Evolutionary conservation across 2,113 vertebrate genomes (phyloP).

Genomic region (Cyanoliseus patagonus): DNA sequence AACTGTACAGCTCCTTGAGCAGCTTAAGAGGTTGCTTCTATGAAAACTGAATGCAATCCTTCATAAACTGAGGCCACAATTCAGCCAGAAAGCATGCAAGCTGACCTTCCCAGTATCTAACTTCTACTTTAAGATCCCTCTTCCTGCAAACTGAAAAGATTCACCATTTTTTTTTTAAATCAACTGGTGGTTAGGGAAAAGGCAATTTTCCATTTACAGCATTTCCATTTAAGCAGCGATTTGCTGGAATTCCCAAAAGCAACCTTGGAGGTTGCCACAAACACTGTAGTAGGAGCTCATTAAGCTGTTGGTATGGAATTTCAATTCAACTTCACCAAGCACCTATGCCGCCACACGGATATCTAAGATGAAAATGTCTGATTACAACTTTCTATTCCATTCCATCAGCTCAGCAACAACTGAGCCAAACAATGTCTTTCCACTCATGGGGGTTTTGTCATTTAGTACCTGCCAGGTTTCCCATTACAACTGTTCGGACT

Average conservation of each 20-base stretch:
- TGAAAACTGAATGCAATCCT: accelerated
- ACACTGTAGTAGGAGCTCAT: background rate
- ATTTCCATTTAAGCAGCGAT: background rate
- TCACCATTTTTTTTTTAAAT: background rate
- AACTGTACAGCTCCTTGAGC: background rate
- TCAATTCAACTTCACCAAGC: background rate
- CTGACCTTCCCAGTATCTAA: accelerated
- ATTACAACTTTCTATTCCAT: background rate
- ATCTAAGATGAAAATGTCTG: background rate
- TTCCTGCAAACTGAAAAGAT: background rate
- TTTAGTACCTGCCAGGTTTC: background rate
- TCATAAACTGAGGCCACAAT: background rate
- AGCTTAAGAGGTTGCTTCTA: background rate
- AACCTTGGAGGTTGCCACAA: background rate
- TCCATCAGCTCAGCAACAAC: background rate
- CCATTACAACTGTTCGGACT: background rate
- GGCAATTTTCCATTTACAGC: background rate
- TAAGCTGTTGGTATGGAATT: background rate
- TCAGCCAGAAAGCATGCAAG: background rate
- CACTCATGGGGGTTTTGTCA: background rate
- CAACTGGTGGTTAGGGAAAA: background rate
- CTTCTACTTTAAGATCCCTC: background rate
- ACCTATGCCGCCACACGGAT: background rate
- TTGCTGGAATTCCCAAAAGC: background rate
- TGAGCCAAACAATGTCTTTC: background rate